A percentile compares a stretch with the other conserved stretches of the same genome.
Conservation (phyloP, 2,797 vertebrate species). For the Chelon labrosus region DNA sequence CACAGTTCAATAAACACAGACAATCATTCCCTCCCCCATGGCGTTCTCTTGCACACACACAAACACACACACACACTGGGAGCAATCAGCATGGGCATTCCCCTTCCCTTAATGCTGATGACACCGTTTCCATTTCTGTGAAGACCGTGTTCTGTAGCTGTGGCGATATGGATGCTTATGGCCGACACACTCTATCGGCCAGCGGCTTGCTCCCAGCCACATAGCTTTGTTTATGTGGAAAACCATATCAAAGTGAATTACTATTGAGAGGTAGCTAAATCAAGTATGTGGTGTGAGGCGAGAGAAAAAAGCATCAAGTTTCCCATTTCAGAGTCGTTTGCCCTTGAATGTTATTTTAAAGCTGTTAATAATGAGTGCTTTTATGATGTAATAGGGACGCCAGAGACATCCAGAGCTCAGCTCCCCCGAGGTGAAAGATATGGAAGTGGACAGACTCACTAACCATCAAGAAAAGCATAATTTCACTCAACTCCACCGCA, state of each 20-base stretch:
- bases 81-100: conserved; percentile 70
- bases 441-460: conserved; percentile 65
- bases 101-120: conserved; percentile 79
- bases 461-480: conserved; percentile 61
- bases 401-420: conserved; percentile 61
- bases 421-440: conserved; percentile 71
- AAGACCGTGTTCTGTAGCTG: conserved; percentile 69
- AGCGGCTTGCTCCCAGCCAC: conserved; percentile 77
- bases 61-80: conserved; percentile 37
- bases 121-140: conserved; percentile 75
- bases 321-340: conserved; percentile 80
- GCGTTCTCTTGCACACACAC: conserved; percentile 23
- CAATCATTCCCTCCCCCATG: conserved; percentile 64
- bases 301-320: conserved; percentile 68
- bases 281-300: conserved; percentile 75
- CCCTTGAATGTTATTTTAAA: conserved; percentile 77
- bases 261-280: conserved; percentile 77
- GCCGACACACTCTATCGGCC: conserved; percentile 80
- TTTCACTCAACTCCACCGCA: conserved; percentile 62
- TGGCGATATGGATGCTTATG: conserved; percentile 77
- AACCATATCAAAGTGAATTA: conserved; percentile 81
- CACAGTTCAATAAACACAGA: conserved; percentile 71
- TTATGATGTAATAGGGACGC: conserved; percentile 75
- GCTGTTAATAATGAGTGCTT: conserved; percentile 73
- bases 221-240: conserved; percentile 82